A percentile compares a stretch with the other conserved stretches of the same genome.
Evolutionary conservation across 1,140 invertebrate species (phyloP).

Genomic region (Papilio helenus): DNA sequence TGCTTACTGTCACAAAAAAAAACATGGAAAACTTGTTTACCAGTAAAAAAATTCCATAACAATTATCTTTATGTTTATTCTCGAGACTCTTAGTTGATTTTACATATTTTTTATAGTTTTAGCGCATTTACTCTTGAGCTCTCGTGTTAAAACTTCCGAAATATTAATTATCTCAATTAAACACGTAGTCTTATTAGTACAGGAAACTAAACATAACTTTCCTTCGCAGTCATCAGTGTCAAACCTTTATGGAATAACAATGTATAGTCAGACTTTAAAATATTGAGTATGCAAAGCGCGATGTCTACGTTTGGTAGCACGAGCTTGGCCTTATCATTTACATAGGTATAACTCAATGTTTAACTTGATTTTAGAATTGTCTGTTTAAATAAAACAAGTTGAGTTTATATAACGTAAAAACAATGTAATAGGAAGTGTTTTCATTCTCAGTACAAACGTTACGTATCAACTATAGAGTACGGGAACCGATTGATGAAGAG

Average conservation of each 20-base stretch:
- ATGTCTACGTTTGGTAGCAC: background rate
- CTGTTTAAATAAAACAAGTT: constrained; percentile 4
- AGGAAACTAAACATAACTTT: background rate
- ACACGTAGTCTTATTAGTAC: background rate
- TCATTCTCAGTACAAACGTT: constrained; percentile 35
- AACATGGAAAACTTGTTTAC: too few species aligned
- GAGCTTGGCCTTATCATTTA: background rate
- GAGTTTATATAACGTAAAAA: constrained; percentile 20
- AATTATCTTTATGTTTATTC: too few species aligned
- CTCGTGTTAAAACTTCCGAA: background rate
- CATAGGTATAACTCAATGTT: background rate
- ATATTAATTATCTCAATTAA: background rate
- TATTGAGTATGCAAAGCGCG: background rate
- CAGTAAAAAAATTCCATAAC: too few species aligned
- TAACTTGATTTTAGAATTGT: constrained; percentile 1
- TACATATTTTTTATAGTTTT: too few species aligned
- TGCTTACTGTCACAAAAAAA: too few species aligned
- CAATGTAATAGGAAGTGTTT: constrained; percentile 17
- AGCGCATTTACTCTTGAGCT: too few species aligned
- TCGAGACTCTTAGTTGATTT: too few species aligned
- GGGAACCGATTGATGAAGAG: constrained; percentile 48
- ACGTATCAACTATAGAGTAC: constrained; percentile 36
- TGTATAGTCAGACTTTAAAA: background rate
- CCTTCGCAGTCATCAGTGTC: background rate
- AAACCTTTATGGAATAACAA: constrained; percentile 13